phyloP scores from a whole-genome alignment of 2,888 invertebrate genomes.

The Diarsia rubi region DNA sequence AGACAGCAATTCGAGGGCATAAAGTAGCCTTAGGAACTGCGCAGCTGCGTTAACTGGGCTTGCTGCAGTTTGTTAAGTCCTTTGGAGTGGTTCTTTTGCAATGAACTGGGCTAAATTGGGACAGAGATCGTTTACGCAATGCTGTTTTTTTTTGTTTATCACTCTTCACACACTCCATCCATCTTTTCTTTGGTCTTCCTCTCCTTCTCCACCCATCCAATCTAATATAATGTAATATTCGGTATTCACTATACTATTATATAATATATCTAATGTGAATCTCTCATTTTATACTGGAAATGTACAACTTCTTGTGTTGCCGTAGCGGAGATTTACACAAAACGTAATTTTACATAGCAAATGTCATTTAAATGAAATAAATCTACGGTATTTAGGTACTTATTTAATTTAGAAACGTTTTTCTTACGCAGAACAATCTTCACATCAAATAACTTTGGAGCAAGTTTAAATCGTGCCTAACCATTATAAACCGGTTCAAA shows the following conservation, averaged over 20 bases:
- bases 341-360: too few species aligned
- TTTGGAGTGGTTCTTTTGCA: neutral
- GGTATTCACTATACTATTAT: too few species aligned
- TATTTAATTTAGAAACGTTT: neutral
- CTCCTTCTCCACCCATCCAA: too few species aligned
- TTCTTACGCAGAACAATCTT: conserved; percentile 29
- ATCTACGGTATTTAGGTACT: too few species aligned
- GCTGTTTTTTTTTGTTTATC: neutral
- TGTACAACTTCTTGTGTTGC: too few species aligned
- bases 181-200: too few species aligned
- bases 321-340: too few species aligned
- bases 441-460: conserved; percentile 46
- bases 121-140: neutral
- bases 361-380: too few species aligned
- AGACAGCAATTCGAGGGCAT: conserved; percentile 34
- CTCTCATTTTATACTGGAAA: too few species aligned
- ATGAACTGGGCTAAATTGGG: neutral
- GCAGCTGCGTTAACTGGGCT: conserved; percentile 11
- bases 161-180: too few species aligned
- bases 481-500: conserved; percentile 59
- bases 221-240: too few species aligned
- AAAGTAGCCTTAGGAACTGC: conserved; percentile 47
- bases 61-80: conserved; percentile 12
- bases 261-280: too few species aligned
- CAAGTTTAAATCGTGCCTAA: conserved; percentile 59